These are phyloP conservation scores for Urechis unicinctus DNA, from an alignment of 2,888 invertebrate species.

Conservation along the genomic window DNA sequence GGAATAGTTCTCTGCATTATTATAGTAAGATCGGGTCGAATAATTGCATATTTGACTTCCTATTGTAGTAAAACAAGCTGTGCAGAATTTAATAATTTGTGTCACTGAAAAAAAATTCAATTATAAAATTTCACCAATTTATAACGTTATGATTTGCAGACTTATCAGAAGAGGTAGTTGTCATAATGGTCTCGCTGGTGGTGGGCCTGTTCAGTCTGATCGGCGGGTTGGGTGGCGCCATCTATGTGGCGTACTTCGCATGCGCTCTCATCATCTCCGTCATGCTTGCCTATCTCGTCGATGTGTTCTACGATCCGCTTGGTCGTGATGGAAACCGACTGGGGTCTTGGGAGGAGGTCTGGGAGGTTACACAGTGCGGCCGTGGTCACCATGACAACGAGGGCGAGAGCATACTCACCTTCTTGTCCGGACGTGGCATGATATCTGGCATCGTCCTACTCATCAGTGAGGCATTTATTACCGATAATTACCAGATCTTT, in stretches of 20 bases:
- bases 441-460: slow-evolving; percentile 17
- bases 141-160: too few relatives aligned
- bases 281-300: slow-evolving; percentile 12
- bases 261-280: slow-evolving; percentile 10
- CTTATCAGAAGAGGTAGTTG: slow-evolving; percentile 14
- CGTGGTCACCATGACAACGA: slow-evolving; percentile 9
- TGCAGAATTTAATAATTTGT: too few relatives aligned
- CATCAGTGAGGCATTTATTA: slow-evolving; percentile 12
- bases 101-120: too few relatives aligned
- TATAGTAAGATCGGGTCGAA: too few relatives aligned
- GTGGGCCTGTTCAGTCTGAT: slow-evolving; percentile 16
- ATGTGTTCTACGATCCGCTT: slow-evolving; percentile 17
- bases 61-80: too few relatives aligned
- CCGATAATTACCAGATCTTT: not conserved
- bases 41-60: too few relatives aligned
- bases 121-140: too few relatives aligned
- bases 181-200: too few relatives aligned
- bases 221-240: slow-evolving; percentile 20
- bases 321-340: not conserved
- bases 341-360: not conserved
- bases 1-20: too few relatives aligned
- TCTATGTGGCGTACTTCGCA: slow-evolving; percentile 21
- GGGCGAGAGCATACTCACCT: slow-evolving; percentile 12
- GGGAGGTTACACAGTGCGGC: not conserved
- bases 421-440: slow-evolving; percentile 16